phyloP scores from a whole-genome alignment of 2,797 vertebrate genomes.

The Chrysocyon brachyurus region DNA sequence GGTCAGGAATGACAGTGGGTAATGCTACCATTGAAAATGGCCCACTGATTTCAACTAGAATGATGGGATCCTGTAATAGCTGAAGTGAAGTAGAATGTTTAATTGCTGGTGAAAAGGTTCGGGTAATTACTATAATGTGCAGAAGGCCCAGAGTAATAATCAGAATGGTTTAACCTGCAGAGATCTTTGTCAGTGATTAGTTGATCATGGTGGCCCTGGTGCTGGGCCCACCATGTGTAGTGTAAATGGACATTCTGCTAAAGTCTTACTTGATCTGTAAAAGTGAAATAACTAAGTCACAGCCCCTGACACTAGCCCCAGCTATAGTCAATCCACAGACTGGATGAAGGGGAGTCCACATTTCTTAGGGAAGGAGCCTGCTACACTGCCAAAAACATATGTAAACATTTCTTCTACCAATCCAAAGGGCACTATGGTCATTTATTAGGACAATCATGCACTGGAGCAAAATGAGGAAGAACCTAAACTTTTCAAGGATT shows the following conservation, averaged over 20 bases:
- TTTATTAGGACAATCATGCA: background rate
- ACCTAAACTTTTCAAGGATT: background rate
- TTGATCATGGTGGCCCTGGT: background rate
- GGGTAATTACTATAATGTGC: background rate
- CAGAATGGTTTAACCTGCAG: background rate
- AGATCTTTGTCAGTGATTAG: conserved; percentile 1
- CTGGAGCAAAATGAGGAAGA: background rate
- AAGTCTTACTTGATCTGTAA: background rate
- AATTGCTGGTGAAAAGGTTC: background rate
- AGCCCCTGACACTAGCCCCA: background rate
- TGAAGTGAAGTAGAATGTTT: background rate
- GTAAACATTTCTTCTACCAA: background rate
- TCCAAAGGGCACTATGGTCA: background rate
- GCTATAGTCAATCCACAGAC: background rate
- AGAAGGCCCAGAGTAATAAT: background rate
- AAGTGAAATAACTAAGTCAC: background rate
- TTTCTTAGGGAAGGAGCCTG: background rate
- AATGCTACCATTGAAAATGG: background rate
- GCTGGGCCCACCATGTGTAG: background rate
- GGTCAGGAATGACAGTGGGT: background rate
- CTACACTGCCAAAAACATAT: background rate
- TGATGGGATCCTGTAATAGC: background rate
- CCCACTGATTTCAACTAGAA: background rate
- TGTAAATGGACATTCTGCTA: background rate
- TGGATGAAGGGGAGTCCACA: background rate